These are phyloP conservation scores for Sebastolobus altivelis DNA, from an alignment of 2,797 vertebrate species.

Conservation along the genomic window DNA sequence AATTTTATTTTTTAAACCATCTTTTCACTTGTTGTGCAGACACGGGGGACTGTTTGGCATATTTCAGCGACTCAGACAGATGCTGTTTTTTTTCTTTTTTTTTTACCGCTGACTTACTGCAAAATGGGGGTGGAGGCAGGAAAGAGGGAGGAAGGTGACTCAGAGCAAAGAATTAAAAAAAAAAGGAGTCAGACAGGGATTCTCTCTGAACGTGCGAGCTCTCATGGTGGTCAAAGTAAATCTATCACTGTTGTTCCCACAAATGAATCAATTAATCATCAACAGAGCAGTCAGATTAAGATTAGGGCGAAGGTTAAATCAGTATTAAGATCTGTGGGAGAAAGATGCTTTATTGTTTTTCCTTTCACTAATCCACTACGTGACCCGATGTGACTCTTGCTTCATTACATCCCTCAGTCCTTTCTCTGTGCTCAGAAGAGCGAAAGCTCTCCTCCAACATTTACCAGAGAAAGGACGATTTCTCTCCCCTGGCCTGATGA, in stretches of 20 bases:
- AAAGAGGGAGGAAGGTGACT: constrained; percentile 47
- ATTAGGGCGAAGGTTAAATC: constrained; percentile 41
- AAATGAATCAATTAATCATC: constrained; percentile 60
- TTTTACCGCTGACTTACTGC: constrained; percentile 25
- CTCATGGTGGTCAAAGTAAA: constrained; percentile 25
- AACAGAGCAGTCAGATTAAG: constrained; percentile 13
- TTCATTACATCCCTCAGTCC: constrained; percentile 13
- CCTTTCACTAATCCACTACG: constrained; percentile 30
- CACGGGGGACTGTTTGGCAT: constrained; percentile 46
- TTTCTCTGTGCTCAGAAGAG: constrained; percentile 11
- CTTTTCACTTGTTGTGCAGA: constrained; percentile 41
- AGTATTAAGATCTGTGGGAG: constrained; percentile 35
- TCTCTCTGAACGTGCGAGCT: background rate
- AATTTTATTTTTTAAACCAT: constrained; percentile 29
- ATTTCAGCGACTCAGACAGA: constrained; percentile 52
- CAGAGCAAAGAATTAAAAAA: constrained; percentile 26
- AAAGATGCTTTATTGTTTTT: constrained; percentile 46
- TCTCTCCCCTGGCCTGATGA: constrained; percentile 54
- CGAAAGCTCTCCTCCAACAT: constrained; percentile 26
- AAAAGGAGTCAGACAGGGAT: constrained; percentile 2
- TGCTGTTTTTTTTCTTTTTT: constrained; percentile 20
- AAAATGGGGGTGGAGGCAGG: constrained; percentile 41
- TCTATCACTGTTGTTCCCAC: constrained; percentile 28
- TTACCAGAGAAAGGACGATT: constrained; percentile 58
- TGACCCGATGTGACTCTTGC: constrained; percentile 36